phyloP scores from a whole-genome alignment of 2,888 invertebrate species.

The Octonoba sinensis region DNA sequence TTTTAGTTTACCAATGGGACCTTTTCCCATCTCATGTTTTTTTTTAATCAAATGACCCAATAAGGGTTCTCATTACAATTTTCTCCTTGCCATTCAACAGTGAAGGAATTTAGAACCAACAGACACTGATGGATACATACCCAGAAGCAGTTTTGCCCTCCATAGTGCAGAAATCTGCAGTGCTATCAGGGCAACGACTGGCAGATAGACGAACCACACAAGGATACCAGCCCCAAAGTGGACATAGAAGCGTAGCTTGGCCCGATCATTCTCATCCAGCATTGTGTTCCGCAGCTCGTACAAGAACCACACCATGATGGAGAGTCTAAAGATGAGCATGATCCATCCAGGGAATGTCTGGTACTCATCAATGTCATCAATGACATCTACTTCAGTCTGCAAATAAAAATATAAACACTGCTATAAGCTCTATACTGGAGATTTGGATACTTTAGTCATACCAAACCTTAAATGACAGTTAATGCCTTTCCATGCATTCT shows the following conservation, averaged over 20 bases:
- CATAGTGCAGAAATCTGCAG: constrained; percentile 93
- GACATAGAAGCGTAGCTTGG: constrained; percentile 90
- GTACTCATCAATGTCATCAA: constrained; percentile 96
- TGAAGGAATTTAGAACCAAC: no score
- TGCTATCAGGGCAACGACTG: constrained; percentile 92
- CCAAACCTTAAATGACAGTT: no score
- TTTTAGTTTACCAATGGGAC: no score
- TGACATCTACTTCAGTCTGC: constrained; percentile 94
- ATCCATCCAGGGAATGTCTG: constrained; percentile 98
- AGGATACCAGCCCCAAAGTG: constrained; percentile 97
- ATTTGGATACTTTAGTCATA: no score
- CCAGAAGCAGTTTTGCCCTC: constrained; percentile 93
- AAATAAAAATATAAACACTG: constrained; percentile 67
- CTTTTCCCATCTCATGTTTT: no score
- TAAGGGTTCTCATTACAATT: no score
- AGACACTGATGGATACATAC: constrained; percentile 74
- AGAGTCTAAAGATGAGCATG: constrained; percentile 85
- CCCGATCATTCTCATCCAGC: constrained; percentile 83
- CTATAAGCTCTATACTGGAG: no score
- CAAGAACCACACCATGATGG: constrained; percentile 91
- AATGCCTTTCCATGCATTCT: no score
- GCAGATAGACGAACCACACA: constrained; percentile 98
- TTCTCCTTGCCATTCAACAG: no score
- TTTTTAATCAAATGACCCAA: no score
- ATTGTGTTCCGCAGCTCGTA: constrained; percentile 81